Percentiles rank a stretch among this genome's conserved stretches.
These are phyloP conservation scores for Chironomus riparius DNA, from an alignment of 2,888 invertebrate genomes.

Conservation along the genomic window DNA sequence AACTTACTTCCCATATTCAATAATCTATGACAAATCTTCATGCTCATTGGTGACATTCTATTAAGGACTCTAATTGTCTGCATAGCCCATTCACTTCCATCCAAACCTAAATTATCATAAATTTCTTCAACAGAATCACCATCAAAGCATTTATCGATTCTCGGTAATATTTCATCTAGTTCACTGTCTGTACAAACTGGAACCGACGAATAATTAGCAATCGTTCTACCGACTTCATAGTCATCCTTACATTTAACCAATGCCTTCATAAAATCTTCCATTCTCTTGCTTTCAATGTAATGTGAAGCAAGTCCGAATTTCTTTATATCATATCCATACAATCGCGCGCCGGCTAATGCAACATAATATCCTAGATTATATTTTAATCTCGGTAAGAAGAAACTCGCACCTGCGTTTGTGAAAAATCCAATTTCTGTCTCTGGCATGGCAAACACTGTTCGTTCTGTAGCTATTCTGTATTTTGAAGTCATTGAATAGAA, in stretches of 20 bases:
- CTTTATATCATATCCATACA: slow-evolving; percentile 56
- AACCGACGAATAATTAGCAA: neutral
- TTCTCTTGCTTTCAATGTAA: slow-evolving; percentile 42
- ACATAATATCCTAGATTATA: slow-evolving; percentile 51
- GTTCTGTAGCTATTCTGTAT: slow-evolving; percentile 54
- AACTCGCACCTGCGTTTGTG: slow-evolving; percentile 56
- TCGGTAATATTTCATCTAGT: slow-evolving; percentile 54
- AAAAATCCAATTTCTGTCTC: slow-evolving; percentile 58
- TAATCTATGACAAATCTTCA: slow-evolving; percentile 77
- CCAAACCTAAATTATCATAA: slow-evolving; percentile 58
- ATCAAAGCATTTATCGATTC: slow-evolving; percentile 72
- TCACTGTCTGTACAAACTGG: slow-evolving; percentile 33
- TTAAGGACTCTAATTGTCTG: slow-evolving; percentile 57
- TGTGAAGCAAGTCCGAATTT: slow-evolving; percentile 92
- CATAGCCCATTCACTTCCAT: slow-evolving; percentile 73
- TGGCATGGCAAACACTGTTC: slow-evolving; percentile 58
- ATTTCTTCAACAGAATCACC: slow-evolving; percentile 72
- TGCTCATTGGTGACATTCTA: slow-evolving; percentile 85
- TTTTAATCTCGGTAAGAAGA: slow-evolving; percentile 50
- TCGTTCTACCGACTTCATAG: slow-evolving; percentile 34
- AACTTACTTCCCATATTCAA: slow-evolving; percentile 65
- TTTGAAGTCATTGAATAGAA: slow-evolving; percentile 55
- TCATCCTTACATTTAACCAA: slow-evolving; percentile 37
- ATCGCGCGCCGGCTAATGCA: slow-evolving; percentile 48
- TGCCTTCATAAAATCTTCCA: slow-evolving; percentile 36